Evolutionary conservation across 2,113 vertebrate genomes (phyloP), one percentile per base, ranked within the genome.

Genomic region (Copsychus sechellarum): DNA sequence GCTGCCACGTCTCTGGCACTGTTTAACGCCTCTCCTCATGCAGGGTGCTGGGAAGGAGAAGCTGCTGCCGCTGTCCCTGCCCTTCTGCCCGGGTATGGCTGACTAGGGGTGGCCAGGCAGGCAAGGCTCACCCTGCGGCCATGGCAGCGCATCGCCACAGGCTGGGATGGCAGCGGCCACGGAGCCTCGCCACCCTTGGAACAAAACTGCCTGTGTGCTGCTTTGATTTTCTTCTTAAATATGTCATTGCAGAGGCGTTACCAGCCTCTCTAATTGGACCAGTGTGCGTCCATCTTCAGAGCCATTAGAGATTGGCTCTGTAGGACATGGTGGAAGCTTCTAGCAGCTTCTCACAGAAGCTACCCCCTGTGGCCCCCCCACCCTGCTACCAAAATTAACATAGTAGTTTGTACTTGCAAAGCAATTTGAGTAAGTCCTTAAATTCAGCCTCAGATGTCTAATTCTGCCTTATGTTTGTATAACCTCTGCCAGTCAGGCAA

Each of bases 131-230:
- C 38, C 1, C 1, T 3, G 23, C 4, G 5, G 12, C 50, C 50
- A 40, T 3, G 6, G 36, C 2, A 5, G 21, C 1, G 1, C 69
- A 33, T 23, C 2, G 12, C 36, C 50, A 33, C 50, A 56, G 54
- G 54, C 54, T 11, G 12, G 24, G 36, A n/a, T 53, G 48, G 76
- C 14, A 6, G 36, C 6, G 0, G 58, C n/a, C 34, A 43, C 8
- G 43, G 43, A 0, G 0, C 23, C 19, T 23, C 1, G 0, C 48
- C 12, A 19, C 31, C 5, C 24, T 53, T 65, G 24, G 48, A 29
- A 65, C 10, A 23, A 54, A 43, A 24, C 20, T 54, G 5, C 18
- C 29, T 2, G 1, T 31, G 33, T 4, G 7, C 33, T 45, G 21
- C 56, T 80, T 66, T 15, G 16, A 20, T 36, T 34, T 54, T 45